Evolutionary conservation across 2,797 vertebrate species (phyloP).

Genomic region (Leuciscus waleckii): DNA sequence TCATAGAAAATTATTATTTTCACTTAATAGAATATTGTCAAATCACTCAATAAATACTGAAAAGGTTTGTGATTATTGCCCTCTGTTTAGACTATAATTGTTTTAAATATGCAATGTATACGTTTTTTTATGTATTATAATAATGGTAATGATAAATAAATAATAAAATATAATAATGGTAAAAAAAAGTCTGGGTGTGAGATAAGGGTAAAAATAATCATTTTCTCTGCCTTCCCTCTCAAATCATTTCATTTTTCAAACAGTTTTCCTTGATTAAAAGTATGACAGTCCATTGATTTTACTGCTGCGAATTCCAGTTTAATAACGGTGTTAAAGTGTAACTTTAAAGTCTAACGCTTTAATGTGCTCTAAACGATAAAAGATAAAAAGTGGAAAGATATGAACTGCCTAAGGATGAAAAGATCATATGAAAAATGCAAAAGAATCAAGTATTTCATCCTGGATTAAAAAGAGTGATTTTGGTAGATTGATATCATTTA

Average conservation of each 20-base stretch:
- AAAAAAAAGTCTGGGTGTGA: not conserved
- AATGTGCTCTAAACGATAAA: conserved; percentile 1
- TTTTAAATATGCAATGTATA: not conserved
- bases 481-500: conserved; percentile 32
- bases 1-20: not conserved
- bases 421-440: conserved; percentile 38
- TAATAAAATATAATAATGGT: not conserved
- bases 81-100: not conserved
- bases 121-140: not conserved
- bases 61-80: not conserved
- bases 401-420: conserved; percentile 24
- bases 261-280: conserved; percentile 11
- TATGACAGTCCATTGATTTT: not conserved
- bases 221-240: not conserved
- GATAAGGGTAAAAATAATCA: not conserved
- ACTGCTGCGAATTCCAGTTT: not conserved
- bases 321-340: not conserved
- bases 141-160: not conserved
- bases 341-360: not conserved
- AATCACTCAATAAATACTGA: not conserved
- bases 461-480: conserved; percentile 40
- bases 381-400: conserved; percentile 11
- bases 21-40: not conserved
- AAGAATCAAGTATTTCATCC: conserved; percentile 37
- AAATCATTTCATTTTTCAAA: not conserved